phyloP scores from a whole-genome alignment of 1,140 invertebrate genomes.

The Neomicropteryx cornuta region DNA sequence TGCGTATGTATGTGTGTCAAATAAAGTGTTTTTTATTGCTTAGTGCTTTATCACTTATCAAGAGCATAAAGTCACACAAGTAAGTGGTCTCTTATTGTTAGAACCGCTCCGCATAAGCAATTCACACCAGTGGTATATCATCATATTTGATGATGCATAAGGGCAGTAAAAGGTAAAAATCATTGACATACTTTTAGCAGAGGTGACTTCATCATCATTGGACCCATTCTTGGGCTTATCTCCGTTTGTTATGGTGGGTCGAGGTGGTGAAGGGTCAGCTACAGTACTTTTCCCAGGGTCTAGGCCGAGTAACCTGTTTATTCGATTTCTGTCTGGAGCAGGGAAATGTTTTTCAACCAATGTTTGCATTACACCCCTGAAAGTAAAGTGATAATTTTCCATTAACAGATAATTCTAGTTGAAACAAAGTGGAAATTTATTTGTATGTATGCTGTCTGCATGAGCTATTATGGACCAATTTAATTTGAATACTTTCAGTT shows the following conservation, averaged over 20 bases:
- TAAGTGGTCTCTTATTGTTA: too few relatives aligned
- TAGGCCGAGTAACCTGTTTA: conserved; percentile 71
- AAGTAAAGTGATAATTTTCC: conserved; percentile 12
- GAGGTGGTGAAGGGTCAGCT: too few relatives aligned
- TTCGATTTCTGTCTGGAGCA: conserved; percentile 78
- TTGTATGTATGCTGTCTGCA: conserved; percentile 1
- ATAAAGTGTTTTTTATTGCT: too few relatives aligned
- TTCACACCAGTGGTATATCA: too few relatives aligned
- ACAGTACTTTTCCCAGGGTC: conserved; percentile 36
- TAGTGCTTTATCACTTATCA: too few relatives aligned
- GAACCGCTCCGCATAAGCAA: too few relatives aligned
- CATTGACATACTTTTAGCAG: conserved; percentile 54
- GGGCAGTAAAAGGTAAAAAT: too few relatives aligned
- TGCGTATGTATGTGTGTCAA: too few relatives aligned
- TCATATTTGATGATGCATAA: too few relatives aligned
- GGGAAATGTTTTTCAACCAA: conserved; percentile 97
- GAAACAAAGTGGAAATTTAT: conserved; percentile 2
- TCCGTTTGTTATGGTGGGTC: conserved; percentile 23
- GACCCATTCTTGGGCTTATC: conserved; percentile 31
- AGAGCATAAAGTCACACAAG: too few relatives aligned
- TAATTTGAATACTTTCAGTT: conserved; percentile 2
- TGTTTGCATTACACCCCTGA: conserved; percentile 83
- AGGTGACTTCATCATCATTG: conserved; percentile 36
- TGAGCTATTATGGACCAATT: too few relatives aligned
- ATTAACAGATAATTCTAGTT: background rate